Conservation (phyloP, 2,113 vertebrate species). For the Rhinopomastus cyanomelas region DNA sequence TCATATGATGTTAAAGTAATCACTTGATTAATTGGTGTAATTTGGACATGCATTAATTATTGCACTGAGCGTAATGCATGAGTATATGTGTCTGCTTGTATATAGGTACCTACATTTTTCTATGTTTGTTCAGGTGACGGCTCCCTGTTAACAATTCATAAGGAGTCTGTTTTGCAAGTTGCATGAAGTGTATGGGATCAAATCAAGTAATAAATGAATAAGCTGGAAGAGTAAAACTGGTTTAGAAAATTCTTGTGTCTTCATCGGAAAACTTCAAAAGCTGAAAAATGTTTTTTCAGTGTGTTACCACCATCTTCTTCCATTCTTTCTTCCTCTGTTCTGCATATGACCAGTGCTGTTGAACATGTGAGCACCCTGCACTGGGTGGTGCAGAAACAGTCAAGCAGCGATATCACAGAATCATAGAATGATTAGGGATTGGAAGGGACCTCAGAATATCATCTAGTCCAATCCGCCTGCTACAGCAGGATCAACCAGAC, state of each 20-base stretch:
- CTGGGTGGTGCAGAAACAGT: neutral
- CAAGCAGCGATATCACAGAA: neutral
- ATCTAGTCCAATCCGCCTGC: too few species aligned
- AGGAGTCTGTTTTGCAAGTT: neutral
- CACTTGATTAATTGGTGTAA: neutral
- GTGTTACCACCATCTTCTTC: rapidly evolving
- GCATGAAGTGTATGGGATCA: neutral
- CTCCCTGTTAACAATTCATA: neutral
- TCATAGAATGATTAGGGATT: too few species aligned
- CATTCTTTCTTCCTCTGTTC: neutral
- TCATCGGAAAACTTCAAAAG: neutral
- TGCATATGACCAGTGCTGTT: neutral
- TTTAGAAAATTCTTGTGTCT: neutral
- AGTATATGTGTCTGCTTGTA: neutral
- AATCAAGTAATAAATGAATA: neutral
- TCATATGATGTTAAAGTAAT: neutral
- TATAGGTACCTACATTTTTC: neutral
- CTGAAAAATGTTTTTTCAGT: neutral
- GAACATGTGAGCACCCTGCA: neutral
- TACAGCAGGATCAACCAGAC: too few species aligned
- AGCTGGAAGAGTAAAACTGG: neutral
- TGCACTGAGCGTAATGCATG: neutral
- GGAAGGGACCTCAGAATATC: too few species aligned
- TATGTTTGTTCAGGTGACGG: neutral
- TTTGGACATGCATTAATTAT: neutral